Percentiles rank a stretch among this genome's conserved stretches.
Evolutionary conservation across 2,888 invertebrate genomes (phyloP).

Genomic region (Gastrophysa polygoni): DNA sequence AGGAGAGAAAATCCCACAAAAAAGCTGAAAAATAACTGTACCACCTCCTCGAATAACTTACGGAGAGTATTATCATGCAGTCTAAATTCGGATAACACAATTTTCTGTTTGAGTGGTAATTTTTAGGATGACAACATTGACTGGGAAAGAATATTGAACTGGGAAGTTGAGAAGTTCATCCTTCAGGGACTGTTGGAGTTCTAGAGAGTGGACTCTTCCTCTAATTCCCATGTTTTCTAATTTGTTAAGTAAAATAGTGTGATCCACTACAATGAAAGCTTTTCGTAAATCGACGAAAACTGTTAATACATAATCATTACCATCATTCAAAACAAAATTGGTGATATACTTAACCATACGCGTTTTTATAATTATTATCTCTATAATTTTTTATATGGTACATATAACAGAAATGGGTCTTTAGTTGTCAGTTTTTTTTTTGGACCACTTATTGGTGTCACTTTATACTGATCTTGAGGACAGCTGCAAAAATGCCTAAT

Average conservation of each 20-base stretch:
- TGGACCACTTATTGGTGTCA: neutral
- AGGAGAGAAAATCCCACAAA: no score
- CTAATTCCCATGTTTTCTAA: slow-evolving; percentile 15
- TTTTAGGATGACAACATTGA: no score
- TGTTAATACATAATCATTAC: neutral
- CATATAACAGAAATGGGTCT: slow-evolving; percentile 1
- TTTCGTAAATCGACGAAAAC: slow-evolving; percentile 22
- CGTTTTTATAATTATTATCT: neutral
- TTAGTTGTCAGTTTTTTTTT: neutral
- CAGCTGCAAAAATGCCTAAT: neutral
- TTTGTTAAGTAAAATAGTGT: slow-evolving; percentile 20
- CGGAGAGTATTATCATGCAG: no score
- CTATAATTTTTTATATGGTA: no score
- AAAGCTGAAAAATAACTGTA: no score
- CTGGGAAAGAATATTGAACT: no score
- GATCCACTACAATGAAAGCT: slow-evolving; percentile 23
- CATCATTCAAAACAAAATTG: neutral
- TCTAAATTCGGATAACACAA: no score
- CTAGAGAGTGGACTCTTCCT: no score
- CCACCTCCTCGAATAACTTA: no score
- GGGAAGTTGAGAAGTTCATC: no score
- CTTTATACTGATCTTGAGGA: slow-evolving; percentile 1
- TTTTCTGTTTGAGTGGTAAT: no score
- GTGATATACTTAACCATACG: neutral
- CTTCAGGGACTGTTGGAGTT: no score